Conservation (phyloP, 2,797 vertebrate genomes). For the Cirrhinus molitorella region DNA sequence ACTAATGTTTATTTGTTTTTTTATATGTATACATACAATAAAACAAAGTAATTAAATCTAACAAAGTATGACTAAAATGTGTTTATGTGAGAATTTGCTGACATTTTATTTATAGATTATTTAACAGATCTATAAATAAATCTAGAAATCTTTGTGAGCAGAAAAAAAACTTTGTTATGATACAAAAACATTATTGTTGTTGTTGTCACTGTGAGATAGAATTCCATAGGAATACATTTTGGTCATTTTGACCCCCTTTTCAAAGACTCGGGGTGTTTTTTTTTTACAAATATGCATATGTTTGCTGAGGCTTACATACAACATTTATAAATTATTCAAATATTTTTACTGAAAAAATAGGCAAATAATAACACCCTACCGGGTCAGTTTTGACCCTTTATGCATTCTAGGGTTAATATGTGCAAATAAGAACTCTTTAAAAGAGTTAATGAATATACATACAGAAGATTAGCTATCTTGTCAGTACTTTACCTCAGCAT, state of each 20-base stretch:
- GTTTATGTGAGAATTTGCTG: slow-evolving; percentile 6
- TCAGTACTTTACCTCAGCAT: slow-evolving; percentile 13
- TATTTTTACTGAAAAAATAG: not conserved
- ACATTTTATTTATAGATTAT: not conserved
- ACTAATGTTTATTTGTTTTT: not conserved
- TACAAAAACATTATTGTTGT: not conserved
- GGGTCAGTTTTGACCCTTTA: not conserved
- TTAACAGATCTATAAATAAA: not conserved
- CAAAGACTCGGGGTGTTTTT: not conserved
- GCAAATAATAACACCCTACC: not conserved
- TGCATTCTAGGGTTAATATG: slow-evolving; percentile 37
- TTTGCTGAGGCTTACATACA: slow-evolving; percentile 19
- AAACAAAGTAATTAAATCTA: not conserved
- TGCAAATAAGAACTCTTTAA: not conserved
- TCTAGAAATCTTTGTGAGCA: not conserved
- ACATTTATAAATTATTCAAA: not conserved
- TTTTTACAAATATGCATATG: not conserved
- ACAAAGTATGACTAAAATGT: not conserved
- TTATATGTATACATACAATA: not conserved
- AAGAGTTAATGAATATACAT: not conserved
- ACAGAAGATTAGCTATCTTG: not conserved
- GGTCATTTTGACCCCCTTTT: slow-evolving; percentile 9
- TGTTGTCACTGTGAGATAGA: not conserved
- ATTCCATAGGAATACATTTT: not conserved
- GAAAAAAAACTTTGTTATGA: not conserved